Percentiles rank a stretch among this genome's conserved stretches.
phyloP scores from a whole-genome alignment of 2,888 invertebrate genomes.

The Carpatolechia fugitivella region DNA sequence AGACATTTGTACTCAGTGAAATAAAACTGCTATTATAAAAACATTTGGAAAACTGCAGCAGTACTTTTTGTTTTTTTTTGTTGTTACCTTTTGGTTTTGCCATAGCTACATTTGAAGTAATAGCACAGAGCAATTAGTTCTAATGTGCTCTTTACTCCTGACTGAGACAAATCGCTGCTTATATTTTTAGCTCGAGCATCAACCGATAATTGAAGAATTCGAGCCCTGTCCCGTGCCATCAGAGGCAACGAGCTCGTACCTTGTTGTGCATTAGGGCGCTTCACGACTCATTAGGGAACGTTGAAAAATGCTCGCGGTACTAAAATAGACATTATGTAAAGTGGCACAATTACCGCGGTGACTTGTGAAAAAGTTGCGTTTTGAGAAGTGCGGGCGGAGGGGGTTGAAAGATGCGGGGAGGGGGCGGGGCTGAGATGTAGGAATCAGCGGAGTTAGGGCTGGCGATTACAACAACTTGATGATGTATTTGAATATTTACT shows the following conservation, averaged over 20 bases:
- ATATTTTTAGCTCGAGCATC: not conserved
- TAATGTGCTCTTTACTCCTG: not conserved
- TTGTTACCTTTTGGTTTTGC: too few relatives aligned
- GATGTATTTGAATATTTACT: too few relatives aligned
- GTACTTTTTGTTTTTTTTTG: too few relatives aligned
- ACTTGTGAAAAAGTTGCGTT: conserved; percentile 54
- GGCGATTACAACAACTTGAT: too few relatives aligned
- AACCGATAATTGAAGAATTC: not conserved
- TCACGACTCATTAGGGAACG: conserved; percentile 71
- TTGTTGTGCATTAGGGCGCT: conserved; percentile 52
- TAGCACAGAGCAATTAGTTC: not conserved
- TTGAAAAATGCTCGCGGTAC: conserved; percentile 65
- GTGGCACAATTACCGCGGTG: conserved; percentile 71
- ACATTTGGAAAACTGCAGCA: too few relatives aligned
- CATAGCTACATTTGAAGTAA: not conserved
- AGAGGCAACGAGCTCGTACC: conserved; percentile 15
- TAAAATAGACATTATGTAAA: conserved; percentile 78
- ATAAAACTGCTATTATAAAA: too few relatives aligned
- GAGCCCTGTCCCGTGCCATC: conserved; percentile 8
- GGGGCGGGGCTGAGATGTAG: not conserved
- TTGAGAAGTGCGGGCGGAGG: not conserved
- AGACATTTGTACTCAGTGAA: too few relatives aligned
- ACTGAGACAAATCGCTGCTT: not conserved
- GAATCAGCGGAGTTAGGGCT: not conserved
- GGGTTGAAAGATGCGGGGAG: not conserved